These are phyloP conservation scores for Notarius lentiginosus DNA, from an alignment of 2,113 vertebrate genomes.

Conservation along the genomic window DNA sequence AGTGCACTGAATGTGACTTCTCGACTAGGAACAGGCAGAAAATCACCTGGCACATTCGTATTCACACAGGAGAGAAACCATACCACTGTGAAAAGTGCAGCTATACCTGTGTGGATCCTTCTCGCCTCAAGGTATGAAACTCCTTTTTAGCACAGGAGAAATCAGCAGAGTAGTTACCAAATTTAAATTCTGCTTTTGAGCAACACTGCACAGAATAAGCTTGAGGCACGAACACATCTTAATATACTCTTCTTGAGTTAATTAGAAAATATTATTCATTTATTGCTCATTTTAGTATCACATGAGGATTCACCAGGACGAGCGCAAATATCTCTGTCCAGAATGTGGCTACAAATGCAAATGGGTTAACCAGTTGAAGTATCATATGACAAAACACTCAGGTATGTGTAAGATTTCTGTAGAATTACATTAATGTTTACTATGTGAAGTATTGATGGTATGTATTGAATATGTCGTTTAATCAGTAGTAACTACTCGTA, in stretches of 20 bases:
- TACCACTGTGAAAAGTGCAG: conserved; percentile 89
- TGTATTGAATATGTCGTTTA: background rate
- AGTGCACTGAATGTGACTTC: conserved; percentile 89
- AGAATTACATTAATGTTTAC: background rate
- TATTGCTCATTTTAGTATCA: conserved; percentile 78
- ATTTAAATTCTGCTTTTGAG: background rate
- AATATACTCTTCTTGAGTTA: background rate
- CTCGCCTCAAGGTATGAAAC: conserved; percentile 84
- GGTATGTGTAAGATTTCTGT: conserved; percentile 66
- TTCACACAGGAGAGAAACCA: conserved; percentile 95
- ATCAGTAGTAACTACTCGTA: background rate
- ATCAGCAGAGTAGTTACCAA: background rate
- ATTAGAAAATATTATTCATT: background rate
- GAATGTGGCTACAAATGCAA: conserved; percentile 99
- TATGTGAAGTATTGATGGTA: background rate
- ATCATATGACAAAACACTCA: conserved; percentile 98
- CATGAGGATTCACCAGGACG: conserved; percentile 94
- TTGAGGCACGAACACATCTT: background rate
- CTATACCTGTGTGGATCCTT: conserved; percentile 89
- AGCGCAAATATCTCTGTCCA: conserved; percentile 93
- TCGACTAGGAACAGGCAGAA: conserved; percentile 93
- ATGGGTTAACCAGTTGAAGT: conserved; percentile 97
- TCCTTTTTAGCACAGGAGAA: background rate
- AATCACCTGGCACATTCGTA: conserved; percentile 95
- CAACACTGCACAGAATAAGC: background rate